phyloP scores from a whole-genome alignment of 2,113 vertebrate species.

The Chamaetylas fuelleborni region DNA sequence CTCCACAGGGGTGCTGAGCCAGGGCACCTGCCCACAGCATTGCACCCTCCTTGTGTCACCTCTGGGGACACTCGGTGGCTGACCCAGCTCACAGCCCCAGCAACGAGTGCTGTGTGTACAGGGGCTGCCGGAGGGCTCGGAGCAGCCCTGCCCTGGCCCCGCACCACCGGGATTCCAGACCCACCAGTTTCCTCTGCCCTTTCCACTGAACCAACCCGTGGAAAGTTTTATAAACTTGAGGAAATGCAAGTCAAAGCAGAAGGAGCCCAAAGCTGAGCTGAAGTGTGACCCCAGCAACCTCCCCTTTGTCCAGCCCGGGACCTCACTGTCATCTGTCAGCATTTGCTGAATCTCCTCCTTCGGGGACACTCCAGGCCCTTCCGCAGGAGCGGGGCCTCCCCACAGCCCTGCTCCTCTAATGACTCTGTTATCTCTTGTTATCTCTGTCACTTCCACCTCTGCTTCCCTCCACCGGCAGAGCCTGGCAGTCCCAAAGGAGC shows the following conservation, averaged over 20 bases:
- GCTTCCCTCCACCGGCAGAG: not conserved
- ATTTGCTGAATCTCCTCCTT: constrained; percentile 48
- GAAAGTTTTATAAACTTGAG: constrained; percentile 59
- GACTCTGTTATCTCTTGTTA: constrained; percentile 47
- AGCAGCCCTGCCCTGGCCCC: not conserved
- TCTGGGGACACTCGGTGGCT: not conserved
- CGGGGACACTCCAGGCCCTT: constrained; percentile 20
- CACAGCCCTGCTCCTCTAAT: not conserved
- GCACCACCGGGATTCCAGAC: not conserved
- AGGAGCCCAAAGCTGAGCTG: constrained; percentile 56
- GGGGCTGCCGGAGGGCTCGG: not conserved
- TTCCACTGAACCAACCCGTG: not conserved
- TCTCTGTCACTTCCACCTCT: constrained; percentile 21
- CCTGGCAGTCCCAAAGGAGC: not conserved
- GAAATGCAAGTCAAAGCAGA: constrained; percentile 45
- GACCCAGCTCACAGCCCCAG: rapidly evolving
- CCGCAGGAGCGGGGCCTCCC: constrained; percentile 11
- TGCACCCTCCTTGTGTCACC: rapidly evolving
- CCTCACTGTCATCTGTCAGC: constrained; percentile 79
- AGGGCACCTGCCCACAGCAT: not conserved
- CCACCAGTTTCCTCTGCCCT: constrained; percentile 49
- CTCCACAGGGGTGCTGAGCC: not conserved
- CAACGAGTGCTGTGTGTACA: rapidly evolving
- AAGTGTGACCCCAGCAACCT: constrained; percentile 58
- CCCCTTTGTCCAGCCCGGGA: constrained; percentile 81